Evolutionary conservation across 2,113 vertebrate species (phyloP).

Genomic region (Xyliphius kryptos): DNA sequence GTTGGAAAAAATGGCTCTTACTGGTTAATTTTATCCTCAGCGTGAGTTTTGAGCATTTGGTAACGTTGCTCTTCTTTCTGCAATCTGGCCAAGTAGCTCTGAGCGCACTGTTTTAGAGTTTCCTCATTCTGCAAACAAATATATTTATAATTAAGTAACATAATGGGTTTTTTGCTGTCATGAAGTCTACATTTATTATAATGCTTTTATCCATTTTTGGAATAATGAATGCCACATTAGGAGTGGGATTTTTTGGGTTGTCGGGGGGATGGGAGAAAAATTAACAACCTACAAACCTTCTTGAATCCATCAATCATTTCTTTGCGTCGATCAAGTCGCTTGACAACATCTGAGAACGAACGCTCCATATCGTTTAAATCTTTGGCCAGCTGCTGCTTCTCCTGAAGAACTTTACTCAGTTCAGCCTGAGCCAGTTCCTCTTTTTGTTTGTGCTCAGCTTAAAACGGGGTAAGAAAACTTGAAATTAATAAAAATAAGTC

Average conservation of each 20-base stretch:
- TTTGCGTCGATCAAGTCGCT: constrained; percentile 86
- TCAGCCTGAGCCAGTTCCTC: constrained; percentile 60
- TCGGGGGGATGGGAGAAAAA: too few relatives aligned
- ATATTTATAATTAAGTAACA: too few relatives aligned
- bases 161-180: too few relatives aligned
- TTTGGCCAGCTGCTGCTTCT: constrained; percentile 72
- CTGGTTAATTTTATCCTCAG: constrained; percentile 79
- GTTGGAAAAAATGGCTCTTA: too few relatives aligned
- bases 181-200: too few relatives aligned
- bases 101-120: constrained; percentile 76
- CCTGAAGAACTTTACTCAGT: constrained; percentile 61
- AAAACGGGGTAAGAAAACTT: not conserved
- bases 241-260: too few relatives aligned
- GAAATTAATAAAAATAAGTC: not conserved
- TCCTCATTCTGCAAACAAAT: constrained; percentile 75
- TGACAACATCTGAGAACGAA: constrained; percentile 83
- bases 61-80: constrained; percentile 83
- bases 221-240: too few relatives aligned
- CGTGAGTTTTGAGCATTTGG: constrained; percentile 81
- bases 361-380: constrained; percentile 79
- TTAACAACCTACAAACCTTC: constrained; percentile 55
- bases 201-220: too few relatives aligned
- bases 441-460: constrained; percentile 73
- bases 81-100: constrained; percentile 71
- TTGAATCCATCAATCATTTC: constrained; percentile 76